phyloP scores from a whole-genome alignment of 92 coral and sea anemone species.

The Virgularia gustaviana region DNA sequence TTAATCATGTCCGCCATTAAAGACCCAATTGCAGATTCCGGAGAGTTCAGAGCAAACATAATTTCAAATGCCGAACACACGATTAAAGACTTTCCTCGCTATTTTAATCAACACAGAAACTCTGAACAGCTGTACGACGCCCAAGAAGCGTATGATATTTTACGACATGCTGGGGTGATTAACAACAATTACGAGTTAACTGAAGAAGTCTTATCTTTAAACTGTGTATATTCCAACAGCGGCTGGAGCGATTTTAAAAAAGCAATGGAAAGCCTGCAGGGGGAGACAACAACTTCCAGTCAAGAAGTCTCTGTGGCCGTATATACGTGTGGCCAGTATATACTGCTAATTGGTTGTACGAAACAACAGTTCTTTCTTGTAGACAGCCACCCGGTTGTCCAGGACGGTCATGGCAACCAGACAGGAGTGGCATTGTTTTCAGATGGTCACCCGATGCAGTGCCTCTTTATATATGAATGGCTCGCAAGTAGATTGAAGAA shows the following conservation, averaged over 20 bases:
- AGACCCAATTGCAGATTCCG: not conserved
- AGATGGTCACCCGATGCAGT: slow-evolving; percentile 5
- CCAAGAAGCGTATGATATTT: not conserved
- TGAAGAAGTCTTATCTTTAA: not conserved
- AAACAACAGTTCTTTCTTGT: not conserved
- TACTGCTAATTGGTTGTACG: not conserved
- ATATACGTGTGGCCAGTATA: slow-evolving; percentile 6
- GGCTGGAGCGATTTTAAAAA: not conserved
- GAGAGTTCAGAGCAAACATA: not conserved
- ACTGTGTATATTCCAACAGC: slow-evolving; percentile 1
- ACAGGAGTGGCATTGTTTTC: slow-evolving; percentile 3
- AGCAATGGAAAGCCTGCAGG: slow-evolving; percentile 6
- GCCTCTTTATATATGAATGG: not conserved
- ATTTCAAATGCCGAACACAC: slow-evolving; percentile 11
- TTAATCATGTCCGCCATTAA: not conserved
- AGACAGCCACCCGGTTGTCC: slow-evolving; percentile 11
- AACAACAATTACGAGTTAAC: not conserved
- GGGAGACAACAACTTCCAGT: not conserved
- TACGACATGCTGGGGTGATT: not conserved
- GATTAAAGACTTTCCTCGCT: not conserved
- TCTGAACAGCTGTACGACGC: slow-evolving; percentile 2
- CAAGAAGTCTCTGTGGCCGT: slow-evolving; percentile 1
- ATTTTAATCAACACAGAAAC: not conserved
- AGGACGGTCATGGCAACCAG: not conserved
- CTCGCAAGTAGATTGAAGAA: not conserved